Percentiles rank a stretch among this genome's conserved stretches.
Conservation (phyloP, 2,797 vertebrate genomes). For the Choloepus didactylus region DNA sequence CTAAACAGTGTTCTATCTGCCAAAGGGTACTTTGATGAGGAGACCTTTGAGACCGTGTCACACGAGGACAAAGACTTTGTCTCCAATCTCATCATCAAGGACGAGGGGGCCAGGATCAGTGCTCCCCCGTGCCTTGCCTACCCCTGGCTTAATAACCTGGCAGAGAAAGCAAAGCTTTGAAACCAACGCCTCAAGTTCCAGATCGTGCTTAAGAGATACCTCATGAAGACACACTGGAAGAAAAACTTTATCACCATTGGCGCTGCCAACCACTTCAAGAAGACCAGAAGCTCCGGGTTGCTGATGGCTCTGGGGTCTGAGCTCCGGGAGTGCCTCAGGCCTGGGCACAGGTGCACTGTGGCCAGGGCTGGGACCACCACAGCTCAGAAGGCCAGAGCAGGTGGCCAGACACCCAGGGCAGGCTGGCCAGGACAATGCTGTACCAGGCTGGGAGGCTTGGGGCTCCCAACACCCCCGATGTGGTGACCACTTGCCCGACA, state of each 20-base stretch:
- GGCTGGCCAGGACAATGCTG: slow-evolving; percentile 67
- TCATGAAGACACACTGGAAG: slow-evolving; percentile 76
- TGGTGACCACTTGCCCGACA: slow-evolving; percentile 57
- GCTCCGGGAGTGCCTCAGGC: slow-evolving; percentile 25
- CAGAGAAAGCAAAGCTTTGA: too few relatives aligned
- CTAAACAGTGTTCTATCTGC: too few relatives aligned
- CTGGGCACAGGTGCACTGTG: slow-evolving; percentile 66
- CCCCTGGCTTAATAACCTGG: too few relatives aligned
- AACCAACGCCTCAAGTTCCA: too few relatives aligned
- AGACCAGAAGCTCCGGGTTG: slow-evolving; percentile 91
- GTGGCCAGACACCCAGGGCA: slow-evolving; percentile 15
- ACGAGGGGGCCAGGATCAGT: too few relatives aligned
- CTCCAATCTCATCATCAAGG: too few relatives aligned
- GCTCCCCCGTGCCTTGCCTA: too few relatives aligned
- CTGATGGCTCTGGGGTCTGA: slow-evolving; percentile 91
- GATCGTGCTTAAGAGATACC: too few relatives aligned
- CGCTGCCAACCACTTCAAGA: slow-evolving; percentile 93
- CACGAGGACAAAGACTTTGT: too few relatives aligned
- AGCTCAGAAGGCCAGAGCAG: slow-evolving; percentile 70
- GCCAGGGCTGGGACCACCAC: slow-evolving; percentile 70
- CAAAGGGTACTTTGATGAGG: too few relatives aligned
- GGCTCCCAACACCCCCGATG: slow-evolving; percentile 25
- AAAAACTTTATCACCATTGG: slow-evolving; percentile 94
- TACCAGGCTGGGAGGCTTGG: slow-evolving; percentile 64
- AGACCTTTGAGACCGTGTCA: too few relatives aligned